Evolutionary conservation across 2,113 vertebrate genomes (phyloP).

Genomic region (Atractosteus spatula): DNA sequence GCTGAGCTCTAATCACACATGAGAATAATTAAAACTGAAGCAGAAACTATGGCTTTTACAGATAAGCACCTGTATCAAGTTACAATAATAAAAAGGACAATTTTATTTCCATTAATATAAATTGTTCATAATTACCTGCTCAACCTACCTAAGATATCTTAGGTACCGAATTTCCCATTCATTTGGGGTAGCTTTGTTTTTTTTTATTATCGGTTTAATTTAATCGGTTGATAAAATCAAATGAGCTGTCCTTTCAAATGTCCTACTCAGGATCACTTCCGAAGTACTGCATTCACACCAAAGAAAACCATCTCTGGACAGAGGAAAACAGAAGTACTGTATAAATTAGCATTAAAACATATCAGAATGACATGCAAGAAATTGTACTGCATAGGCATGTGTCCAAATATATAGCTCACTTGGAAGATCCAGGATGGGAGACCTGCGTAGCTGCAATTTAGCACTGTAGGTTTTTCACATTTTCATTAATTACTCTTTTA

Average conservation of each 20-base stretch:
- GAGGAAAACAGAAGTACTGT: not conserved
- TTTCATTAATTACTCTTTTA: conserved; percentile 33
- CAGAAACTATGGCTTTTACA: not conserved
- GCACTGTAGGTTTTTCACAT: not conserved
- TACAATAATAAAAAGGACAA: conserved; percentile 6
- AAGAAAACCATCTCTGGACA: not conserved
- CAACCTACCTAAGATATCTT: not conserved
- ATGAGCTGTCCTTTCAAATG: not conserved
- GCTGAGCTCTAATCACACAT: too few species aligned
- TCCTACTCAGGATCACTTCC: not conserved
- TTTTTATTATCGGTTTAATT: too few species aligned
- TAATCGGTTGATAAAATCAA: not conserved
- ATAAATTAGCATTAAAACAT: conserved; percentile 10
- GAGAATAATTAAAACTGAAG: too few species aligned
- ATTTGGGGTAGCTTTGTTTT: not conserved
- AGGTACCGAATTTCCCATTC: not conserved
- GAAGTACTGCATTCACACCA: not conserved
- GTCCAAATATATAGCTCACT: not conserved
- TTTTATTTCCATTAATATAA: not conserved
- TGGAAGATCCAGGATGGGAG: not conserved
- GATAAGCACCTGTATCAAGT: not conserved
- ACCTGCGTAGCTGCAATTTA: not conserved
- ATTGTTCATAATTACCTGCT: not conserved
- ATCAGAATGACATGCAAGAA: not conserved
- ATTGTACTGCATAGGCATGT: not conserved